Evolutionary conservation across 2,888 invertebrate genomes (phyloP).

Genomic region (Buathra laborator): DNA sequence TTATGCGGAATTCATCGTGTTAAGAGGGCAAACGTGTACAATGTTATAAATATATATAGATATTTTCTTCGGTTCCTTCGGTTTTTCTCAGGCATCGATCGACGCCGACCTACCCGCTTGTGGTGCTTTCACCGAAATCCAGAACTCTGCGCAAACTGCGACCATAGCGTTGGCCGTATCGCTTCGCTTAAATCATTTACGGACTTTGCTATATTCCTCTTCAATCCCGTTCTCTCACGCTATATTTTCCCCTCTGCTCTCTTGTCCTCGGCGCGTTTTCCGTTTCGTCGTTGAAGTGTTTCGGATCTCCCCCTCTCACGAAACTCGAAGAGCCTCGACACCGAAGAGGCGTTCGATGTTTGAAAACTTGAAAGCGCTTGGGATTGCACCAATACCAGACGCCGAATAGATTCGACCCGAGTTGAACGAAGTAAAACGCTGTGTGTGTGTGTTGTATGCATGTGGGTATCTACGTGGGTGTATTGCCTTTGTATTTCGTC

Average conservation of each 20-base stretch:
- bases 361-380: slow-evolving; percentile 63
- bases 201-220: slow-evolving; percentile 39
- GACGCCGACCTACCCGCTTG: slow-evolving; percentile 20
- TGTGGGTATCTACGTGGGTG: neutral
- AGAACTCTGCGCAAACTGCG: slow-evolving; percentile 36
- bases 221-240: slow-evolving; percentile 25
- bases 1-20: slow-evolving; percentile 32
- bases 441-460: neutral
- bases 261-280: slow-evolving; percentile 20
- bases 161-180: slow-evolving; percentile 28
- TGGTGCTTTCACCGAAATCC: slow-evolving; percentile 13
- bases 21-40: slow-evolving; percentile 22
- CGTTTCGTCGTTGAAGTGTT: slow-evolving; percentile 32
- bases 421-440: slow-evolving; percentile 29
- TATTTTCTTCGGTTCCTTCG: slow-evolving; percentile 5
- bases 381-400: slow-evolving; percentile 57
- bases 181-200: slow-evolving; percentile 59
- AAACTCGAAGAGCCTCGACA: slow-evolving; percentile 49
- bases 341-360: slow-evolving; percentile 55
- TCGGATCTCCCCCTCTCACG: slow-evolving; percentile 16
- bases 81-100: slow-evolving; percentile 36
- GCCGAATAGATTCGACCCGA: slow-evolving; percentile 45
- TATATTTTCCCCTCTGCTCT: slow-evolving; percentile 1
- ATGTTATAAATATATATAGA: neutral
- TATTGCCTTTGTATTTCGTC: slow-evolving; percentile 23